A percentile compares a stretch with the other conserved stretches of the same genome.
Evolutionary conservation across 2,113 vertebrate genomes (phyloP).

Genomic region (Megalops atlanticus): DNA sequence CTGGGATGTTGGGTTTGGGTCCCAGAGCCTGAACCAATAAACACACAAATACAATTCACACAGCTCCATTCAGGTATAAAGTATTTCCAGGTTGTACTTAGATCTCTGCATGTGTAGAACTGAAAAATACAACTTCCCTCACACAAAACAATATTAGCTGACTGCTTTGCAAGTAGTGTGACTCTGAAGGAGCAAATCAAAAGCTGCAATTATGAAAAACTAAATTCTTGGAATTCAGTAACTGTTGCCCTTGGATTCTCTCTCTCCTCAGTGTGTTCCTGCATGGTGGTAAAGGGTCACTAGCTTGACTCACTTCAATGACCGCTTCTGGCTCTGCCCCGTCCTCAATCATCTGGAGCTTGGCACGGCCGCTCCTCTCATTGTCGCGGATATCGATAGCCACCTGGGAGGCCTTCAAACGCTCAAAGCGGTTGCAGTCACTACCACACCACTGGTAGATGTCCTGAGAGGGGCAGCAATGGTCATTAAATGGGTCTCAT

Average conservation of each 20-base stretch:
- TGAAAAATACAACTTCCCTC: no score
- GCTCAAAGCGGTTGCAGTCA: constrained; percentile 61
- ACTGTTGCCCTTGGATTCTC: no score
- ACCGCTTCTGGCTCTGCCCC: constrained; percentile 58
- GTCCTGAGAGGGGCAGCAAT: constrained; percentile 39
- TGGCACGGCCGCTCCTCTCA: constrained; percentile 58
- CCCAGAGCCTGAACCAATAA: constrained; percentile 65
- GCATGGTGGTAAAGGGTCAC: neutral
- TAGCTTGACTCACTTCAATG: constrained; percentile 49
- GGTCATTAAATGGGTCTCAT: no score
- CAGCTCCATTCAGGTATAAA: neutral
- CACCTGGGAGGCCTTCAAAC: constrained; percentile 61
- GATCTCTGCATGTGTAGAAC: neutral
- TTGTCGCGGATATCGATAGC: constrained; percentile 66
- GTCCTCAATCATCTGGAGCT: constrained; percentile 54
- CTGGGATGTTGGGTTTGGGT: constrained; percentile 52
- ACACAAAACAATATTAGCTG: no score
- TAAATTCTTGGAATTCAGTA: no score
- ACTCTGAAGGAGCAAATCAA: no score
- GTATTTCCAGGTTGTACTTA: neutral
- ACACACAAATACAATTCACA: neutral
- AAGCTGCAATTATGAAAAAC: no score
- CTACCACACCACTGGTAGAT: constrained; percentile 71
- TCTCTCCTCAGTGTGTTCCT: no score
- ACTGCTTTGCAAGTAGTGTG: no score